These are phyloP conservation scores for Argynnis bischoffii DNA, from an alignment of 2,888 invertebrate species.

Conservation along the genomic window DNA sequence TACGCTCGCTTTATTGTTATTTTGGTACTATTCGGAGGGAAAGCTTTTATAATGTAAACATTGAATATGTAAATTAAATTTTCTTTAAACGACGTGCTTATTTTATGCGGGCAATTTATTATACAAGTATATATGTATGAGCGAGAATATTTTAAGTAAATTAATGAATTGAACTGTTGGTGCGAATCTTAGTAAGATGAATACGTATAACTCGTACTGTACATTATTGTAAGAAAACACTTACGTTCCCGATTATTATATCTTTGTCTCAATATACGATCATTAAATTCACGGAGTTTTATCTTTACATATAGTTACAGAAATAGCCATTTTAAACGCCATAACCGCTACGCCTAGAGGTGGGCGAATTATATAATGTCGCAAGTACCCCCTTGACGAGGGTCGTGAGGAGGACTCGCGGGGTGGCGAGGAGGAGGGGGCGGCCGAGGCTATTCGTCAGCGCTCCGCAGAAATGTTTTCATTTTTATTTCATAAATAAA, in stretches of 20 bases:
- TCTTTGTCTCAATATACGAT: too few species aligned
- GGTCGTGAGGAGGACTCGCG: conserved; percentile 32
- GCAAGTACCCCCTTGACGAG: conserved; percentile 37
- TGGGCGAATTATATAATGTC: conserved; percentile 46
- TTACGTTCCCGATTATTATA: too few species aligned
- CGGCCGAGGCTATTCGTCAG: conserved; percentile 55
- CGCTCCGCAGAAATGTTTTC: conserved; percentile 76
- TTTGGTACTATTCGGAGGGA: conserved; percentile 2
- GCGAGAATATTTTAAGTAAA: too few species aligned
- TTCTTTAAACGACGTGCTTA: neutral
- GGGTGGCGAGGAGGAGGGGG: conserved; percentile 32
- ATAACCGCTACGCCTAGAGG: conserved; percentile 42
- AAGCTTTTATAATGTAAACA: conserved; percentile 10
- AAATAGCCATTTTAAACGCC: conserved; percentile 41
- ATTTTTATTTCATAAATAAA: conserved; percentile 81
- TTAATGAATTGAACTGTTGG: too few species aligned
- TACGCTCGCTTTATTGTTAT: conserved; percentile 20
- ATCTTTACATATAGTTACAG: conserved; percentile 13
- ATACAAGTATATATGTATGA: too few species aligned
- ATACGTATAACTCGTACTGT: too few species aligned
- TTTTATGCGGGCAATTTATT: neutral
- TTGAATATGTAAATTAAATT: neutral
- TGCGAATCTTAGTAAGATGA: too few species aligned
- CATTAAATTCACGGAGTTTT: neutral
- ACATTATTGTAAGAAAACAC: too few species aligned